These are phyloP conservation scores for Lordiphosa andalusiaca DNA, from an alignment of 2,888 invertebrate genomes.

Conservation along the genomic window DNA sequence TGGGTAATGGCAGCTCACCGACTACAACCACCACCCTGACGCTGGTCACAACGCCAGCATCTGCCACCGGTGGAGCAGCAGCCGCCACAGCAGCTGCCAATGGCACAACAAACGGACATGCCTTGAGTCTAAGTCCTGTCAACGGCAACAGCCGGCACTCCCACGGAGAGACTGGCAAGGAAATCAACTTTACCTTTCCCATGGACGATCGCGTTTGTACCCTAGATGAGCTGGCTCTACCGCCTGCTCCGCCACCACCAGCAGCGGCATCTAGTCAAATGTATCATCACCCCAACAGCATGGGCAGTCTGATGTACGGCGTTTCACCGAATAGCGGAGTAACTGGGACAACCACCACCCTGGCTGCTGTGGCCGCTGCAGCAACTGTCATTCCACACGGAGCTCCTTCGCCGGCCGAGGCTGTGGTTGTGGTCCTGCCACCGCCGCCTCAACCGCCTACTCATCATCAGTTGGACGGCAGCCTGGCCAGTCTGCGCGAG, in stretches of 20 bases:
- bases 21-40: constrained; percentile 61
- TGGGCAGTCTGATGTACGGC: constrained; percentile 59
- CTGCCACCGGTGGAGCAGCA: constrained; percentile 11
- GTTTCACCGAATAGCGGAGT: constrained; percentile 39
- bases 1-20: constrained; percentile 65
- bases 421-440: constrained; percentile 74
- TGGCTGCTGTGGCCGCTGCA: constrained; percentile 69
- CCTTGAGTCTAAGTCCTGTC: constrained; percentile 47
- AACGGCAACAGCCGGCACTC: constrained; percentile 47
- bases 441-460: constrained; percentile 35
- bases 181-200: constrained; percentile 84
- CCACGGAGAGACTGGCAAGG: constrained; percentile 69
- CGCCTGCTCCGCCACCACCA: constrained; percentile 76
- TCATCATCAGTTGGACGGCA: constrained; percentile 53
- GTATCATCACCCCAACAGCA: constrained; percentile 43
- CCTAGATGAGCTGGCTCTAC: constrained; percentile 79
- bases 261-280: constrained; percentile 20
- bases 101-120: constrained; percentile 37
- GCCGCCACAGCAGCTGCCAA: constrained; percentile 22
- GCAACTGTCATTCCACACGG: constrained; percentile 75
- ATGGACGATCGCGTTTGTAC: constrained; percentile 81
- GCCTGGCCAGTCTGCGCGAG: constrained; percentile 60
- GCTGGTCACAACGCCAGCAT: constrained; percentile 53
- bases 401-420: constrained; percentile 72
- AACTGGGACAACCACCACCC: constrained; percentile 50